Evolutionary conservation across 2,113 vertebrate genomes (phyloP).

Genomic region (Catharus bicknelli): DNA sequence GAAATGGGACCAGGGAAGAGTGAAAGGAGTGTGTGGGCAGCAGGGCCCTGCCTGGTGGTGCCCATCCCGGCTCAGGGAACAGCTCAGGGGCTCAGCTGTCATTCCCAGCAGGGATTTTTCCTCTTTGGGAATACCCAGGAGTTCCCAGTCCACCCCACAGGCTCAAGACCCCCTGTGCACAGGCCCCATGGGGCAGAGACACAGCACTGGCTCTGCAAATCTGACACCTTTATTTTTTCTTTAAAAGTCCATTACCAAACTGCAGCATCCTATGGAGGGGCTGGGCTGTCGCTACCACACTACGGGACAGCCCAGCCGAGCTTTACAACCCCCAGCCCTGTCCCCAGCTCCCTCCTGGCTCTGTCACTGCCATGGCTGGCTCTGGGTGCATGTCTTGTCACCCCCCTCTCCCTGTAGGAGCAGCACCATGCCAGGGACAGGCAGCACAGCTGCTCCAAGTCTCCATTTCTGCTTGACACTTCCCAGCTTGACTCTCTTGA

Average conservation of each 20-base stretch:
- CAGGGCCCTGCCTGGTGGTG: not conserved
- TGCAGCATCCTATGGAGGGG: accelerated
- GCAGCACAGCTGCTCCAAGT: not conserved
- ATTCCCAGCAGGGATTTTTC: not conserved
- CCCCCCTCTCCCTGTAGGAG: accelerated
- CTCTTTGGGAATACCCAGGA: not conserved
- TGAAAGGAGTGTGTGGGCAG: not conserved
- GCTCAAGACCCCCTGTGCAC: accelerated
- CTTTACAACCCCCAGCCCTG: not conserved
- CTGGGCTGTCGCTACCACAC: not conserved
- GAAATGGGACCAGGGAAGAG: not conserved
- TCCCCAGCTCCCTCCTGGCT: not conserved
- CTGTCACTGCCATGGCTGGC: not conserved
- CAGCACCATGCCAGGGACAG: not conserved
- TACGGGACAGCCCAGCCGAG: not conserved
- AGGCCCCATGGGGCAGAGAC: accelerated
- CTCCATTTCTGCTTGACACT: not conserved
- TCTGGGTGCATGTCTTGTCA: not conserved
- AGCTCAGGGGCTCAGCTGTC: not conserved
- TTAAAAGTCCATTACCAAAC: constrained; percentile 11
- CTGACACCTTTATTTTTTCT: constrained; percentile 34
- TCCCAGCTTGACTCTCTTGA: accelerated
- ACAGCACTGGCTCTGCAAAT: constrained; percentile 34
- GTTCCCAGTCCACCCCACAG: accelerated
- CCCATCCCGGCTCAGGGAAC: not conserved